Evolutionary conservation across 2,113 vertebrate genomes (phyloP).

Genomic region (Passer domesticus): DNA sequence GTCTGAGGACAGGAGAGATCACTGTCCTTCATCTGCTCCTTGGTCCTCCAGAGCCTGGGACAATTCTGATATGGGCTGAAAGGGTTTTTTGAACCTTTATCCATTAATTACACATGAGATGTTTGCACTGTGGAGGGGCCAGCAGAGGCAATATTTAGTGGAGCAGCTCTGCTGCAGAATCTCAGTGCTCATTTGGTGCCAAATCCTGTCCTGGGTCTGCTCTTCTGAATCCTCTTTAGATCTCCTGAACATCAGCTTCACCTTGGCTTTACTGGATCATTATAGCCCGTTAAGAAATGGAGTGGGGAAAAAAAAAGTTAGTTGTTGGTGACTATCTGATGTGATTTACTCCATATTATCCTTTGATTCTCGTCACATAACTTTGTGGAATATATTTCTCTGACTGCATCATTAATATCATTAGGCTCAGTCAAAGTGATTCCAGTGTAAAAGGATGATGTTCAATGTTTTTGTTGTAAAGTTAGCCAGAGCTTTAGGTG

Average conservation of each 20-base stretch:
- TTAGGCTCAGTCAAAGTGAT: neutral
- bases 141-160: neutral
- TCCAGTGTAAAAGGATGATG: neutral
- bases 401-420: neutral
- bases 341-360: neutral
- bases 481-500: neutral
- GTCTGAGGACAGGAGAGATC: neutral
- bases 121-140: neutral
- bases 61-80: neutral
- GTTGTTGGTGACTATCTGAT: neutral
- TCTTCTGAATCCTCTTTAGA: neutral
- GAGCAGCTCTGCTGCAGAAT: neutral
- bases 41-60: neutral
- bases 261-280: neutral
- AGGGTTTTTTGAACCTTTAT: neutral
- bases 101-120: neutral
- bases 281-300: neutral
- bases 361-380: neutral
- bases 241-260: neutral
- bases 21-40: neutral
- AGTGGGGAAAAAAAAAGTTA: neutral
- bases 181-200: neutral
- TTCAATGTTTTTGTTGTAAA: neutral
- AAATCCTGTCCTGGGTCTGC: neutral
- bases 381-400: neutral